Percentiles rank a stretch among this genome's conserved stretches.
Evolutionary conservation across 2,888 invertebrate genomes (phyloP).

Genomic region (Stenolophus ochropezus): DNA sequence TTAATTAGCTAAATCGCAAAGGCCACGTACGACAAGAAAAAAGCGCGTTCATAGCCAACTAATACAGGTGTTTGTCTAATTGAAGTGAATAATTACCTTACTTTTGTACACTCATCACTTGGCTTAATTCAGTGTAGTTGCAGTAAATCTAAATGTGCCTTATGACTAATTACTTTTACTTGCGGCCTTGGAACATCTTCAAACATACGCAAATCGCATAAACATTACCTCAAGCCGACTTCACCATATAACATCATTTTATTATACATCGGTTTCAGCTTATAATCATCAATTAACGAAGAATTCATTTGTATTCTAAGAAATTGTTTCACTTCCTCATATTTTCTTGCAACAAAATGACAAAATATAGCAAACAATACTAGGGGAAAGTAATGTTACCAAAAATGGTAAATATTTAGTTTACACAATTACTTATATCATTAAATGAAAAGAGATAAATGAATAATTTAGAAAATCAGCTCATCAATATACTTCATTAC

Average conservation of each 20-base stretch:
- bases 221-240: slow-evolving; percentile 14
- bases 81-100: slow-evolving; percentile 44
- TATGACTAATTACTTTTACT: slow-evolving; percentile 47
- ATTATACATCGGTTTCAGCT: not conserved
- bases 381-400: no score
- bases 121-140: slow-evolving; percentile 43
- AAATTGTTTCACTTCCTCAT: not conserved
- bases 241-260: not conserved
- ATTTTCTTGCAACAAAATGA: no score
- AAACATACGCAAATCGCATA: slow-evolving; percentile 33
- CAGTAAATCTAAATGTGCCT: slow-evolving; percentile 44
- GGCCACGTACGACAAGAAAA: slow-evolving; percentile 43
- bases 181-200: slow-evolving; percentile 36
- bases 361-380: no score
- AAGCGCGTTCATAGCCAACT: slow-evolving; percentile 14
- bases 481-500: no score
- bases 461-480: no score
- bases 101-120: slow-evolving; percentile 42
- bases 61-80: slow-evolving; percentile 51
- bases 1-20: slow-evolving; percentile 38
- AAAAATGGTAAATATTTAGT: no score
- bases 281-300: not conserved
- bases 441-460: no score
- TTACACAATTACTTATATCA: no score
- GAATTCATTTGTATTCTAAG: not conserved